Evolutionary conservation across 2,888 invertebrate species (phyloP), one percentile per base, ranked within the genome.

Genomic region (Margaritifera margaritifera): DNA sequence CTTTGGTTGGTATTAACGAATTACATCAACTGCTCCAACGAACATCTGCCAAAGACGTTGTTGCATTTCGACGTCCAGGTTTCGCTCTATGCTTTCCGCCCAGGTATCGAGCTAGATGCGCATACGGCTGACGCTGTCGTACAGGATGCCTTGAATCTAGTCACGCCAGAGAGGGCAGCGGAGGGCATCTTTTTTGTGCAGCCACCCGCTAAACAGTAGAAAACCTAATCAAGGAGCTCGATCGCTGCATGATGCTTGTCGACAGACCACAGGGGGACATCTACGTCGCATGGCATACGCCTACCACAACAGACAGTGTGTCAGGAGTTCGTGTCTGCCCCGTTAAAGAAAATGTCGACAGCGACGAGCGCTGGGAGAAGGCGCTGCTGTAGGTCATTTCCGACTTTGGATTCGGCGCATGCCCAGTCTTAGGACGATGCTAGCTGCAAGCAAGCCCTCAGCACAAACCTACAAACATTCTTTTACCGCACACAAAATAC

Each of bases 401-500:
- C 4, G 59, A 25, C 18, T 59, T 59, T 15, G 59, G 31, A 4
- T 59, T 59, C 31, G 20, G 62, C 20, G 63, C 62, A 3, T 42
- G 51, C 62, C 51, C 51, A 6, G 25, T 27, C 62, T 62, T 62
- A n/a, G n/a, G n/a, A n/a, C n/a, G n/a, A n/a, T n/a, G n/a, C n/a
- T n/a, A n/a, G n/a, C n/a, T n/a, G n/a, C n/a, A n/a, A n/a, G n/a
- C n/a, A n/a, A n/a, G n/a, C n/a, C n/a, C n/a, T n/a, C n/a, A n/a
- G n/a, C n/a, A n/a, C n/a, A n/a, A n/a, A n/a, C n/a, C n/a, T n/a
- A n/a, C n/a, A n/a, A n/a, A n/a, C n/a, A n/a, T n/a, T n/a, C n/a
- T n/a, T n/a, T n/a, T n/a, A n/a, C n/a, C n/a, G n/a, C n/a, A n/a
- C n/a, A n/a, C n/a, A n/a, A n/a, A n/a, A n/a, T n/a, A n/a, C n/a